Evolutionary conservation across 2,113 vertebrate genomes (phyloP).

Genomic region (Gadus chalcogrammus): DNA sequence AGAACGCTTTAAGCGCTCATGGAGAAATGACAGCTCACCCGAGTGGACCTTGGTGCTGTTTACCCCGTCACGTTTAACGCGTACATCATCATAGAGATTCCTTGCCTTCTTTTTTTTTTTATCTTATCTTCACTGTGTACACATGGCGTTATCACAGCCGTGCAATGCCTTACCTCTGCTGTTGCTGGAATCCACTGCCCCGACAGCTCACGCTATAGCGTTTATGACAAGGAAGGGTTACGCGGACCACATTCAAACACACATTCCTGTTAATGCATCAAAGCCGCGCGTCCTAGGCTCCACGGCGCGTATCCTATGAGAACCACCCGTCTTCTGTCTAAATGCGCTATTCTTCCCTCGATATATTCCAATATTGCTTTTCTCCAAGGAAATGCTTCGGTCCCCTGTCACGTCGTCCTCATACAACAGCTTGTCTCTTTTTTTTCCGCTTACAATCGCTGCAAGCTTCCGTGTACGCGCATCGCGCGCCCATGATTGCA

Average conservation of each 20-base stretch:
- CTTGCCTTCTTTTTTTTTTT: too few relatives aligned
- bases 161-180: conserved; percentile 43
- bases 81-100: too few relatives aligned
- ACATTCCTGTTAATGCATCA: background rate
- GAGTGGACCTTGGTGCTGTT: too few relatives aligned
- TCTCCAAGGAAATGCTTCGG: conserved; percentile 10
- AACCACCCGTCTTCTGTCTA: background rate
- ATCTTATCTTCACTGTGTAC: too few relatives aligned
- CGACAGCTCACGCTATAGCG: conserved; percentile 24
- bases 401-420: conserved; percentile 34
- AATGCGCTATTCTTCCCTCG: background rate
- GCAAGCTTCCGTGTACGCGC: conserved; percentile 31
- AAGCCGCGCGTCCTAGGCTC: background rate
- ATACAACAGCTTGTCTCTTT: background rate
- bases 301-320: background rate
- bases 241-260: background rate
- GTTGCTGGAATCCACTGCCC: conserved; percentile 41
- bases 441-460: conserved; percentile 7
- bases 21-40: too few relatives aligned
- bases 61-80: too few relatives aligned
- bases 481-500: conserved; percentile 46
- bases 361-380: background rate
- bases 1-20: too few relatives aligned
- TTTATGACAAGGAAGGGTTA: conserved; percentile 39
- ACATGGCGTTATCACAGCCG: too few relatives aligned